Evolutionary conservation across 2,113 vertebrate genomes (phyloP), one percentile per base, ranked within the genome.

Genomic region (Otis tarda): DNA sequence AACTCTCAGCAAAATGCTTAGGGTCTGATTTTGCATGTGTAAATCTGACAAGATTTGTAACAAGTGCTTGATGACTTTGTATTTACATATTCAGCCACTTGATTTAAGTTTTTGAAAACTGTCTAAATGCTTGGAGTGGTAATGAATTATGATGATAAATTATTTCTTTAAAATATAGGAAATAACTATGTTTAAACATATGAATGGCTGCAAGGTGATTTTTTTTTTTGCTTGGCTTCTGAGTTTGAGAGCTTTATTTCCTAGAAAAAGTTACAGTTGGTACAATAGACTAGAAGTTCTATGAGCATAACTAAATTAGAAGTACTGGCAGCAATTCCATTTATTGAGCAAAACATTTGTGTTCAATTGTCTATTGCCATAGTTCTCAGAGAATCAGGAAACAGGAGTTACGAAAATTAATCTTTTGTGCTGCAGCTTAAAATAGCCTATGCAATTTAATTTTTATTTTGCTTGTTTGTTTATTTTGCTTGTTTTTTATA

Each of bases 41-140:
- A 87, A 71, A 85, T 83, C 45, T 93, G 96, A 92, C 87, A 95
- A 84, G 79, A 68, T 81, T 88, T 95, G 50, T 79, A 82, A 74
- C 24, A 92, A 83, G 22, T 59, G 64, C 75, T 95, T 95, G 69
- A 83, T 78, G 61, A 22, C 19, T 94, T 33, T 81, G 28, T 27
- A 31, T 86, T 90, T 78, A 80, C 33, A 79, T 49, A 93, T 95
- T 91, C 77, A 91, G 14, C 30, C 27, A 28, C 50, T 86, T 87
- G 90, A 96, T 90, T 88, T 92, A 82, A 83, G 65, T 79, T 71
- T 87, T 83, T 84, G 80, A 95, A 95, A 95, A 94, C 74, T 94
- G 68, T 82, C 73, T 94, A 61, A 88, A 84, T 64, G 68, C 43
- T 69, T 88, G 23, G 18, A 94, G 49, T 84, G 60, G 14, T 53